Base-by-base conservation (phyloP, 2,888 invertebrate species). In the Acanthacorydalis orientalis region DNA sequence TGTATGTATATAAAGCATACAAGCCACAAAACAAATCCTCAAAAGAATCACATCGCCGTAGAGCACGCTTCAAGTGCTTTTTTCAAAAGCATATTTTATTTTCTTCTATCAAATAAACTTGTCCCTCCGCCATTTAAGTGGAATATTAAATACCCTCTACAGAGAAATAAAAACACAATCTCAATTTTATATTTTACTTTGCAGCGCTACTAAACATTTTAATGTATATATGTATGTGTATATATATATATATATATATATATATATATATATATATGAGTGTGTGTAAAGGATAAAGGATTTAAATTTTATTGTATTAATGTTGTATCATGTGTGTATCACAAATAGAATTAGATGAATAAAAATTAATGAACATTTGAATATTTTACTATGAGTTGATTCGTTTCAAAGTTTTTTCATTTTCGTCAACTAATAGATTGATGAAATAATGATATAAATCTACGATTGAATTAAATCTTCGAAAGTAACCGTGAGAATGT, bases 61-160 rank as follows among this genome's bases (percentile, higher is more conserved):
- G 12, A 23, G 23, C 23, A 23, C 23, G 23, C 23, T 23, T 23
- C 23, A 23, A 37, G 14, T 12, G 37, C 12, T 37, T 14, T 14
- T 14, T 37, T 37, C 14, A 14, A 37, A 37, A 37, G 37, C 37
- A 37, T 37, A 37, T 37, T 37, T 37, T 37, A 37, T 14, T 37
- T 37, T 37, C 37, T 37, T 12, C 37, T 37, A 14, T 37, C 37
- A 37, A 43, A 43, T 43, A 16, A 43, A 23, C 31, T 43, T 43
- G 43, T 34, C 35, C 32, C 32, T 45, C 16, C 45, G 15, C 16
- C 45, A 33, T 45, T 32, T 12, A n/a, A 45, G 45, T 35, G 45
- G 45, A 45, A 45, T 45, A 45, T 45, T 45, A 45, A 45, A 45
- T 45, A 45, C 45, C 23, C 45, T n/a, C 23, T 14, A 35, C 12